Conservation (phyloP, 2,888 invertebrate species). For the Caenorhabditis plicata region DNA sequence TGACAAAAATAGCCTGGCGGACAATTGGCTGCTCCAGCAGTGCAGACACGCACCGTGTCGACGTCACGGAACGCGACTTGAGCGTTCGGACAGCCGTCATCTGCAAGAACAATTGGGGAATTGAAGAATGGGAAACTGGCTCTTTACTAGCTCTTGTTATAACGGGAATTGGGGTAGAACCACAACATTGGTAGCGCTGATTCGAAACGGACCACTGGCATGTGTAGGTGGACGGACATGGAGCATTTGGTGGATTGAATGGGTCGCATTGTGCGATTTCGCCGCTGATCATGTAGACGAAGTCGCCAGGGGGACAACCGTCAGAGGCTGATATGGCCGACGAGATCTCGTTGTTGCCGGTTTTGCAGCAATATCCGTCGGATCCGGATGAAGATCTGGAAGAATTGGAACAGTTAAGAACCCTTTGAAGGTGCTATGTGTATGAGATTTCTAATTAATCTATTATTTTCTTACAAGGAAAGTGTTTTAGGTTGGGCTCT, state of each 20-base stretch:
- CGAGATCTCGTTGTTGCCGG: slow-evolving; percentile 8
- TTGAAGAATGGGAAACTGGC: too few species aligned
- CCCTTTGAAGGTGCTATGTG: neutral
- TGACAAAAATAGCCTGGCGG: slow-evolving; percentile 55
- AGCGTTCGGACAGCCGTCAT: slow-evolving; percentile 49
- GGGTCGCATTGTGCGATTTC: slow-evolving; percentile 47
- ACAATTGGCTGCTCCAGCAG: slow-evolving; percentile 46
- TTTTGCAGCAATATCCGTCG: slow-evolving; percentile 47
- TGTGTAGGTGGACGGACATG: slow-evolving; percentile 51
- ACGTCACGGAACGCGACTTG: slow-evolving; percentile 48
- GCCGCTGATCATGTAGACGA: slow-evolving; percentile 33
- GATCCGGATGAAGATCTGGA: slow-evolving; percentile 27
- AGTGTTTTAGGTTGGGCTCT: too few species aligned
- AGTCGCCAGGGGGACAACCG: slow-evolving; percentile 47
- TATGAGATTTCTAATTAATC: too few species aligned
- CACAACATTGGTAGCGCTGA: slow-evolving; percentile 47
- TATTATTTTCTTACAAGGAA: too few species aligned
- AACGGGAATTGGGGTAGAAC: slow-evolving; percentile 37
- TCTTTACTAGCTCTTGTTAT: slow-evolving; percentile 22
- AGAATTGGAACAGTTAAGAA: neutral
- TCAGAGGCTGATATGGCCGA: slow-evolving; percentile 34
- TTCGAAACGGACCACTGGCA: slow-evolving; percentile 48
- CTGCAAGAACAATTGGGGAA: too few species aligned
- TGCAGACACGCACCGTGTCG: slow-evolving; percentile 42
- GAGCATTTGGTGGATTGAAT: slow-evolving; percentile 61